Conservation (phyloP, 2,113 vertebrate genomes). For the Corythornis madagascariensis region DNA sequence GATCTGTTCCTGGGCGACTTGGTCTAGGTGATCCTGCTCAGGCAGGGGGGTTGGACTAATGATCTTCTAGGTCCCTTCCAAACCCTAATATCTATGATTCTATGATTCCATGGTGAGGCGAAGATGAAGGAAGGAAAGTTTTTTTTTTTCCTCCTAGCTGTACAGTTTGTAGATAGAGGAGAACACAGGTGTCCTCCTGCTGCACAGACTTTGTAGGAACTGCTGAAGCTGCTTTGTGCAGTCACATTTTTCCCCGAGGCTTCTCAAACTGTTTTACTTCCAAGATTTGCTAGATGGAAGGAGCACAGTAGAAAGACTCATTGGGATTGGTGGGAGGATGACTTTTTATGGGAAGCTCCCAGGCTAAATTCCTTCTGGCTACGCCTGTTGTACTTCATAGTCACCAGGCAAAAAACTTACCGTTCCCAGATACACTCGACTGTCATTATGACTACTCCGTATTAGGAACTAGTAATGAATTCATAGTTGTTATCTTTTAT, state of each 20-base stretch:
- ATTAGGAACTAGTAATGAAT: background rate
- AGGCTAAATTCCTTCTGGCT: background rate
- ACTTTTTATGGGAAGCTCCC: background rate
- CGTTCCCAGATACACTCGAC: background rate
- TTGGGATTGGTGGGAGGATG: background rate
- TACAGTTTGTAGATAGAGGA: background rate
- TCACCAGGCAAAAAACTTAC: background rate
- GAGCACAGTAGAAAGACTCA: background rate
- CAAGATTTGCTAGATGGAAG: background rate
- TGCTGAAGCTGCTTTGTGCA: background rate
- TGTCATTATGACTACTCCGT: background rate
- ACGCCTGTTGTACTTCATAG: background rate
- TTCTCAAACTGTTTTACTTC: background rate
- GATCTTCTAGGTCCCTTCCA: too few species aligned
- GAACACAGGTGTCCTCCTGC: background rate
- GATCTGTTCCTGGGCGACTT: too few species aligned
- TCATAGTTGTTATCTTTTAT: background rate
- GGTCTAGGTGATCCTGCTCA: too few species aligned
- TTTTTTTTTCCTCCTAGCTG: background rate
- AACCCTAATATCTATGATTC: too few species aligned
- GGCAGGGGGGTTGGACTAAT: too few species aligned
- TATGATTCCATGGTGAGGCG: too few species aligned
- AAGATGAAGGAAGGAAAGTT: background rate
- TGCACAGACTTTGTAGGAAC: background rate
- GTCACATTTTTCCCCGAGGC: background rate